Base-by-base conservation (phyloP, 2,113 vertebrate species). In the Progne subis region DNA sequence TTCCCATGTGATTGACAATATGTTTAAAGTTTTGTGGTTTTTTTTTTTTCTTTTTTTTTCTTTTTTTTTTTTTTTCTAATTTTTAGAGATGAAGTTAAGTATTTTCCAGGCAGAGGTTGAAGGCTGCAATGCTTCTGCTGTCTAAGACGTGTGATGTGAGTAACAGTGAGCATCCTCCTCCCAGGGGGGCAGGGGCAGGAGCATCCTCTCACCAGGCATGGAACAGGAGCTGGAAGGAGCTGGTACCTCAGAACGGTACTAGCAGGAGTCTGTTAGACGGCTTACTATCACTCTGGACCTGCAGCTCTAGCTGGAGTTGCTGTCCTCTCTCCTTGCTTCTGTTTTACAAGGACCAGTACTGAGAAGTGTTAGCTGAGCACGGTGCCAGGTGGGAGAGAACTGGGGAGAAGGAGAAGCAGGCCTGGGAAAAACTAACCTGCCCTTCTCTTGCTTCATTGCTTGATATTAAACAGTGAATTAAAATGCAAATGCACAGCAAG, bases 1-100 rank as follows among this genome's bases (percentile, higher is more conserved):
- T 95, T 97, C 94, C 97, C 95, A 82, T 83, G 94, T 96, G 96
- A 90, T 49, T 96, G 96, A 97, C 18, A 95, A 96, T 97, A 97
- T 92, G 95, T 96, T 88, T 90, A 80, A 95, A 86, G 60, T 56
- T 64, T 83, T 12, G n/a, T 9, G 8, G 1, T 52, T n/a, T 57
- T 39, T 28, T 69, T 59, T 90, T 75, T 44, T 7, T 59, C 77
- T 47, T 49, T 55, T 46, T 31, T 56, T 41, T 53, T 23, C 12
- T 32, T 39, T 13, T 12, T 18, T 29, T 85, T 2, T 92, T 90
- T 44, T 93, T 2, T 92, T 90, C 41, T 93, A 78, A 29, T 90
- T 93, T 94, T 94, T 59, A 67, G 95, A 96, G 86, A 93, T 92
- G 97, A 96, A 95, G 93, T 93, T 90, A 83, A 83, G 86, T 64